Base-by-base conservation (phyloP, 2,113 vertebrate genomes). In the Pelusios castaneus region DNA sequence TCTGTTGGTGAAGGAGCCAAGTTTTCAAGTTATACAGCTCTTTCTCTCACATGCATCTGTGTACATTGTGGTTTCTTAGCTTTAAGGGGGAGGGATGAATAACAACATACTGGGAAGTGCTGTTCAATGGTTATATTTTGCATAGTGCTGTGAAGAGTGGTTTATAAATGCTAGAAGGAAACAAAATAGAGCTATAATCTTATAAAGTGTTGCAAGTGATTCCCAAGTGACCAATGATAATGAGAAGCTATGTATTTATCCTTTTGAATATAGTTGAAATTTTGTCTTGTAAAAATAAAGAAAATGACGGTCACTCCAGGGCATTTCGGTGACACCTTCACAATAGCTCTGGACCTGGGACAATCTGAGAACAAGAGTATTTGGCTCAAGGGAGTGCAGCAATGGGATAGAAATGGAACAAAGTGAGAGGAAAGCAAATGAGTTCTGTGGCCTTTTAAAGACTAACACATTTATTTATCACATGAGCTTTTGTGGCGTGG, bases 311-410 rank as follows among this genome's bases (percentile, higher is more conserved):
- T 6, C 6, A 80, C 83, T 4, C 0, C 29, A 80, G 25, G 34
- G 25, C 52, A 25, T 38, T 12, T 47, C 24, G 24, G 8, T 54
- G 58, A 45, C 0, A 0, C 17, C 10, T 60, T 5, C 0, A 1
- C 7, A 1, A 5, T 5, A 10, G 16, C 21, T 34, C 0, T 6
- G 24, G 34, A 24, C 5, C 0, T 0, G 29, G 12, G 19, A 31
- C 31, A 56, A 16, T 0, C 10, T 51, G 0, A 0, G 0, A 73
- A n/a, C 1, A 0, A 13, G 29, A 51, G 47, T 21, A 3, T 7
- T 2, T 21, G 1, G 34, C 49, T 81, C 43, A 31, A 9, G 24
- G 25, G 22, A 75, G 56, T 29, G 16, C 43, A 80, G 31, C 5
- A 56, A 12, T 86, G 19, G 8, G 43, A 25, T 73, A 70, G 45